Evolutionary conservation across 2,888 invertebrate species (phyloP).

Genomic region (Aromia moschata): DNA sequence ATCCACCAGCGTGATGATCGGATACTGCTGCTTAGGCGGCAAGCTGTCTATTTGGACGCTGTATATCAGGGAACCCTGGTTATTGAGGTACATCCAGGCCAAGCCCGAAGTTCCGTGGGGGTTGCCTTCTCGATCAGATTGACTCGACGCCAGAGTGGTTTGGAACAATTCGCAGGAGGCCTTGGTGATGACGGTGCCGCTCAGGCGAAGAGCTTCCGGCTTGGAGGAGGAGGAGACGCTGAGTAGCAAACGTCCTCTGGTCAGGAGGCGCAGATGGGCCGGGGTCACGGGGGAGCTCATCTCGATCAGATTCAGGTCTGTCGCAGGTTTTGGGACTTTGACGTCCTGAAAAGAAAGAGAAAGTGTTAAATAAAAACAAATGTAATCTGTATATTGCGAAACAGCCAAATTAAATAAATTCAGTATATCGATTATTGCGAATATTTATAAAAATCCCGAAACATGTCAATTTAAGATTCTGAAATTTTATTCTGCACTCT

Average conservation of each 20-base stretch:
- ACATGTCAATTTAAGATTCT: too few species aligned
- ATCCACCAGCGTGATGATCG: conserved; percentile 77
- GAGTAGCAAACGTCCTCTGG: conserved; percentile 78
- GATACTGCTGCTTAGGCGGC: conserved; percentile 63
- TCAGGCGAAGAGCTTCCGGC: conserved; percentile 71
- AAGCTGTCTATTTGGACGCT: conserved; percentile 77
- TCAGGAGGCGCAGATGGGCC: conserved; percentile 78
- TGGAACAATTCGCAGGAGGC: conserved; percentile 85
- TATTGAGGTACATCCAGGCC: conserved; percentile 81
- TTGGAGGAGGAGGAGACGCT: conserved; percentile 75
- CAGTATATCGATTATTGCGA: too few species aligned
- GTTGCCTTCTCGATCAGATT: conserved; percentile 48
- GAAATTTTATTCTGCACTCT: too few species aligned
- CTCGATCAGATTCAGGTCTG: conserved; percentile 81
- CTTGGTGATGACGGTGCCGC: conserved; percentile 76
- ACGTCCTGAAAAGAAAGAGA: conserved; percentile 65
- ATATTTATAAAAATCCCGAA: too few species aligned
- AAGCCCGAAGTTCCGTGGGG: conserved; percentile 69
- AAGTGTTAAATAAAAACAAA: too few species aligned
- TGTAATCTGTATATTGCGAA: too few species aligned
- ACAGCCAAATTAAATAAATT: too few species aligned
- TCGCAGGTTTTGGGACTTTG: conserved; percentile 76
- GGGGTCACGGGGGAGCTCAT: conserved; percentile 80
- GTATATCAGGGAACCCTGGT: conserved; percentile 80
- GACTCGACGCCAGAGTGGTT: conserved; percentile 70